phyloP scores from a whole-genome alignment of 2,888 invertebrate species.

The Brachypterus glaber region DNA sequence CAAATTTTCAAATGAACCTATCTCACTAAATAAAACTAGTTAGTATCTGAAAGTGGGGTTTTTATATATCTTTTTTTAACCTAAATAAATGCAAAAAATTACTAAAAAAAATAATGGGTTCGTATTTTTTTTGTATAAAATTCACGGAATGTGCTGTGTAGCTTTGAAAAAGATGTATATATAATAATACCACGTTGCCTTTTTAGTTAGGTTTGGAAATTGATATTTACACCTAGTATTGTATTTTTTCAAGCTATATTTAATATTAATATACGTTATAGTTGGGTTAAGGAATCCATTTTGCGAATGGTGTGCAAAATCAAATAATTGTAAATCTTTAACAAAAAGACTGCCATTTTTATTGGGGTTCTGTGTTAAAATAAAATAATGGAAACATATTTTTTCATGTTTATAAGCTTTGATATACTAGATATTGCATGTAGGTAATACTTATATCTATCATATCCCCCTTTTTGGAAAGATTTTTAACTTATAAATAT shows the following conservation, averaged over 20 bases:
- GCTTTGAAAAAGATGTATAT: conserved; percentile 23
- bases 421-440: too few species aligned
- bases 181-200: conserved; percentile 33
- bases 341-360: conserved; percentile 7
- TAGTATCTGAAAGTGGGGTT: too few species aligned
- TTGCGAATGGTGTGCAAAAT: conserved; percentile 16
- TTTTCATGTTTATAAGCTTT: conserved; percentile 1
- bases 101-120: conserved; percentile 5
- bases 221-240: conserved; percentile 31
- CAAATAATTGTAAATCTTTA: conserved; percentile 6
- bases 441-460: too few species aligned
- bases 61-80: too few species aligned
- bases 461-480: too few species aligned
- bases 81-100: too few species aligned
- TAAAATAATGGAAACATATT: too few species aligned
- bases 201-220: conserved; percentile 31
- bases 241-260: too few species aligned
- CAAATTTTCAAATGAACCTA: too few species aligned
- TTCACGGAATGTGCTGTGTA: conserved; percentile 15
- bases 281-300: conserved; percentile 21
- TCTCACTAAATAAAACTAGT: too few species aligned
- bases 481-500: too few species aligned
- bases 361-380: conserved; percentile 3
- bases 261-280: conserved; percentile 17
- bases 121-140: conserved; percentile 14